Percentiles rank a stretch among this genome's conserved stretches.
These are phyloP conservation scores for Cyclophora punctaria DNA, from an alignment of 2,888 invertebrate genomes.

Conservation along the genomic window DNA sequence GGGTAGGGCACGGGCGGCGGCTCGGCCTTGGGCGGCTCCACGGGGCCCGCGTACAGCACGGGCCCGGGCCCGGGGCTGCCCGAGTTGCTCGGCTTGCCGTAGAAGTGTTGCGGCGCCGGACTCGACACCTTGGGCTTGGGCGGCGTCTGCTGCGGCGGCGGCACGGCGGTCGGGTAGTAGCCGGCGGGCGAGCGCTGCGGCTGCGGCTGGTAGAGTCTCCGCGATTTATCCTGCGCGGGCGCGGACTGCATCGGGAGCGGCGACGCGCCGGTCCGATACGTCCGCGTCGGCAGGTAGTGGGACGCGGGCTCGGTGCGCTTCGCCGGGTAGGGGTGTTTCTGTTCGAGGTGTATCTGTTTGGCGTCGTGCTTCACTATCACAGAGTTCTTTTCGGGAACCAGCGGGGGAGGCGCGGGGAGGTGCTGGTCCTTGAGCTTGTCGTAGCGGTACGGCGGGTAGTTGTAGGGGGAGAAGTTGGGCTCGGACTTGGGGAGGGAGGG, in stretches of 20 bases:
- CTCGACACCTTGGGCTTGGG: constrained; percentile 83
- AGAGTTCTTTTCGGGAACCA: constrained; percentile 83
- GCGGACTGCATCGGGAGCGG: constrained; percentile 71
- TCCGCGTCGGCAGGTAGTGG: constrained; percentile 72
- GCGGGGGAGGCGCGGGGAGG: constrained; percentile 79
- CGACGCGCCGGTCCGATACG: constrained; percentile 64
- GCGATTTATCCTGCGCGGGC: constrained; percentile 55
- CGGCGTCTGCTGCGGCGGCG: constrained; percentile 44
- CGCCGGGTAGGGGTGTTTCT: constrained; percentile 74
- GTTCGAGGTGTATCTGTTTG: constrained; percentile 77
- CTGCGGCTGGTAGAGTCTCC: constrained; percentile 53
- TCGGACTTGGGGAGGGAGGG: constrained; percentile 76
- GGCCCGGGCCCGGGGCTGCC: constrained; percentile 60
- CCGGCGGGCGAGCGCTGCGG: constrained; percentile 51
- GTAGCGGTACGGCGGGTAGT: constrained; percentile 78
- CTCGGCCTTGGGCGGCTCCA: constrained; percentile 63
- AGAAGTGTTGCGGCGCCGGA: constrained; percentile 85
- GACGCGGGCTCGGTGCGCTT: constrained; percentile 73
- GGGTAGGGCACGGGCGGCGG: constrained; percentile 63
- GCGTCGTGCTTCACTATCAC: constrained; percentile 88
- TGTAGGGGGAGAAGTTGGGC: constrained; percentile 80
- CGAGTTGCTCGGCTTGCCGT: constrained; percentile 77
- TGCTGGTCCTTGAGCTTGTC: constrained; percentile 78
- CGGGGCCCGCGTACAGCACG: constrained; percentile 58
- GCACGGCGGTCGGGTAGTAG: constrained; percentile 55